Evolutionary conservation across 2,113 vertebrate species (phyloP).

Genomic region (Saccopteryx leptura): DNA sequence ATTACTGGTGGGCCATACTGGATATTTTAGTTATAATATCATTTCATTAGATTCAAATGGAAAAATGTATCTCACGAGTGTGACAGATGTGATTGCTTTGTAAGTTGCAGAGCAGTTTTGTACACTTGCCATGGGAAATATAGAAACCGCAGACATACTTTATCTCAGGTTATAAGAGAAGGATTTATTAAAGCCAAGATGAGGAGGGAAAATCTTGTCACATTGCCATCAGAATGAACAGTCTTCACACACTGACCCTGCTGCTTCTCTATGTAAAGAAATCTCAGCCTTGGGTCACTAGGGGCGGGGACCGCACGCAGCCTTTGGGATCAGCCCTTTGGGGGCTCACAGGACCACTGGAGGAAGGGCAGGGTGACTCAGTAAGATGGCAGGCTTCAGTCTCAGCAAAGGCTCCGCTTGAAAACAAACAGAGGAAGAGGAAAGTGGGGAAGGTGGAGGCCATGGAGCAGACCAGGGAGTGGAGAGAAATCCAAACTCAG

Average conservation of each 20-base stretch:
- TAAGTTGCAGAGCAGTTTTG: not conserved
- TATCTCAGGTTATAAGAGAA: constrained; percentile 35
- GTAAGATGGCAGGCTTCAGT: not conserved
- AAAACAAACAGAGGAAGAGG: constrained; percentile 63
- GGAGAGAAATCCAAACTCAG: not conserved
- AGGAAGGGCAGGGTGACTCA: not conserved
- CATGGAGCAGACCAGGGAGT: not conserved
- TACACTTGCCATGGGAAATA: not conserved
- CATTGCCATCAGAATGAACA: constrained; percentile 53
- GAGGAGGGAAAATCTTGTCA: constrained; percentile 11
- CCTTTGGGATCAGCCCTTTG: not conserved
- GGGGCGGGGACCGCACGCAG: not conserved
- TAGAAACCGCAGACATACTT: not conserved
- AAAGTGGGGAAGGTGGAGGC: constrained; percentile 12
- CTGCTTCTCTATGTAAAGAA: constrained; percentile 51
- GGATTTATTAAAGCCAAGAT: not conserved
- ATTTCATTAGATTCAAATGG: constrained; percentile 29
- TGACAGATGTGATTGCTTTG: not conserved
- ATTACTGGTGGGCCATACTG: not conserved
- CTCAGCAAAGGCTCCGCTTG: constrained; percentile 31
- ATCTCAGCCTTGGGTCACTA: not conserved
- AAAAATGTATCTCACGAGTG: not conserved
- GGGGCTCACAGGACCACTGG: not conserved
- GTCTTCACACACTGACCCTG: not conserved
- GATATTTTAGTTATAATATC: not conserved